Conservation (phyloP, 2,888 invertebrate species). For the Amphipyra tragopoginis region DNA sequence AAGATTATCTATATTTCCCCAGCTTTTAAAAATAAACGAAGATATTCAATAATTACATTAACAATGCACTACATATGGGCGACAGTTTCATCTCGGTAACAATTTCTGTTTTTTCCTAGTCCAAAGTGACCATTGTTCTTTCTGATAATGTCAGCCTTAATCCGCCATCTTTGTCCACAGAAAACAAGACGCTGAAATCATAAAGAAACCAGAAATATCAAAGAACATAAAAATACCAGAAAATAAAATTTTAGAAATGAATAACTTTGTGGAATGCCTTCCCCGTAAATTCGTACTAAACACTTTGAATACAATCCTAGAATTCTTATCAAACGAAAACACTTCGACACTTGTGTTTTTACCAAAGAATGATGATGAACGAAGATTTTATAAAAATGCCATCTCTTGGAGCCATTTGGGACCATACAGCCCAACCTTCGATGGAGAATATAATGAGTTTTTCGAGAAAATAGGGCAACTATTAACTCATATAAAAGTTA, state of each 20-base stretch:
- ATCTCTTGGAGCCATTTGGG: not conserved
- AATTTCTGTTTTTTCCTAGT: too few relatives aligned
- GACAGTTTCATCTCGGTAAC: too few relatives aligned
- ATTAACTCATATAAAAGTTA: not conserved
- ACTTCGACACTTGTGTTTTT: not conserved
- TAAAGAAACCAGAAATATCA: not conserved
- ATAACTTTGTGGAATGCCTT: not conserved
- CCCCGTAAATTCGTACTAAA: not conserved
- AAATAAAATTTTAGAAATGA: not conserved
- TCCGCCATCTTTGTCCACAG: slow-evolving; percentile 3
- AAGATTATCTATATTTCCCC: too few relatives aligned
- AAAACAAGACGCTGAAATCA: not conserved
- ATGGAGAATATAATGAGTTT: not conserved
- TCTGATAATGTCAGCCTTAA: too few relatives aligned
- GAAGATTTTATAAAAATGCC: slow-evolving; percentile 3
- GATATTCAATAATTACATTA: too few relatives aligned
- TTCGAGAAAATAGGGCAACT: not conserved
- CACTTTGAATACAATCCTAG: not conserved
- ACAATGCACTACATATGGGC: too few relatives aligned
- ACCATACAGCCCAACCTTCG: not conserved
- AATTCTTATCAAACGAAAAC: slow-evolving; percentile 8
- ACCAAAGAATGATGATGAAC: not conserved
- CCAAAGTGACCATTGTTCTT: too few relatives aligned
- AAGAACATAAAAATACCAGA: not conserved
- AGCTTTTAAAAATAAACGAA: too few relatives aligned